Conservation (phyloP, 92 coral and sea anemone species). For the Micromussa lordhowensis region DNA sequence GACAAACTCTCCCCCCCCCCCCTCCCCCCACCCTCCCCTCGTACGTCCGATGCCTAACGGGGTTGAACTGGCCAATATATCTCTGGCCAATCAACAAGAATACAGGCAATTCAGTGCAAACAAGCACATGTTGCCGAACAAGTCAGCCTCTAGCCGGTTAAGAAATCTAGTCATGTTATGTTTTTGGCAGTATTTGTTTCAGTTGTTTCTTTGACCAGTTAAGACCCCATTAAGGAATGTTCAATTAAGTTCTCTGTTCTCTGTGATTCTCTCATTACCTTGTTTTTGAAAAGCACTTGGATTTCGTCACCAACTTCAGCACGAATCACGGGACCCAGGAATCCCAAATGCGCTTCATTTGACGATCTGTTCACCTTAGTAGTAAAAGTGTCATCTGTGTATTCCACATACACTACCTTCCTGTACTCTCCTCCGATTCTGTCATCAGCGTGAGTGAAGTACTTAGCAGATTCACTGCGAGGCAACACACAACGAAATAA, state of each 20-base stretch:
- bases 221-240: no score
- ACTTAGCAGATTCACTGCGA: conserved; percentile 68
- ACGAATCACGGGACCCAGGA: conserved; percentile 83
- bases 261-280: conserved; percentile 32
- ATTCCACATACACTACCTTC: conserved; percentile 74
- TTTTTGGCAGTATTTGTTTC: no score
- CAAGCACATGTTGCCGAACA: no score
- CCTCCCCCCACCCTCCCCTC: no score
- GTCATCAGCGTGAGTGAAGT: conserved; percentile 69
- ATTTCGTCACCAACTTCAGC: conserved; percentile 83
- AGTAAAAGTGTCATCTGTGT: conserved; percentile 59
- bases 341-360: conserved; percentile 57
- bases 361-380: conserved; percentile 34
- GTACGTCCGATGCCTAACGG: no score
- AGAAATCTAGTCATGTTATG: no score
- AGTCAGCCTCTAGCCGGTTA: no score
- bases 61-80: no score
- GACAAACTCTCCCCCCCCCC: no score
- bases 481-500: neutral
- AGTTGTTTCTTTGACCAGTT: no score
- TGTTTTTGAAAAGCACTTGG: conserved; percentile 68
- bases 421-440: conserved; percentile 78
- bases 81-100: no score
- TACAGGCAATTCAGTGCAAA: no score
- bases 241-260: neutral